Percentiles rank a stretch among this genome's conserved stretches.
phyloP scores from a whole-genome alignment of 1,140 invertebrate genomes.

The Drosophila simulans region DNA sequence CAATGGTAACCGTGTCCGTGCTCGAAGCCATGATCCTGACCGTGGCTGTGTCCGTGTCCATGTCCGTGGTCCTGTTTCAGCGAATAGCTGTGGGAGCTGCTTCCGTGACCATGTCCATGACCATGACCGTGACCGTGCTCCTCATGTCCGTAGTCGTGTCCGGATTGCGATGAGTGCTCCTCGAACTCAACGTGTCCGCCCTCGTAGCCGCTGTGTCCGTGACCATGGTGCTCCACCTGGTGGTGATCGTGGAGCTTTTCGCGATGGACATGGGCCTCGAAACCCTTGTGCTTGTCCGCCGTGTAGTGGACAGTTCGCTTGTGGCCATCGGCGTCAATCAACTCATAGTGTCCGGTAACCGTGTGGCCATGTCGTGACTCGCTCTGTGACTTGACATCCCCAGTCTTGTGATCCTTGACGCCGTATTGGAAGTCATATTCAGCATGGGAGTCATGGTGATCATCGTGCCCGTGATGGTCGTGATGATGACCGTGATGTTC shows the following conservation, averaged over 20 bases:
- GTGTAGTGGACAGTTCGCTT: constrained; percentile 84
- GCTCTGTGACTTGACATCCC: constrained; percentile 68
- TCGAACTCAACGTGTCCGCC: constrained; percentile 40
- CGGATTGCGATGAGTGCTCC: constrained; percentile 11
- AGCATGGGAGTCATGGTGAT: constrained; percentile 68
- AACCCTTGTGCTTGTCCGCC: constrained; percentile 83
- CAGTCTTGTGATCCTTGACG: constrained; percentile 76
- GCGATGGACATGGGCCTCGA: constrained; percentile 81
- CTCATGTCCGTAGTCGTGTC: constrained; percentile 45
- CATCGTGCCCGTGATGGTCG: constrained; percentile 46
- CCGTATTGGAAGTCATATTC: constrained; percentile 76
- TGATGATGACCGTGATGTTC: constrained; percentile 52
- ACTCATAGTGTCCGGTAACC: constrained; percentile 83
- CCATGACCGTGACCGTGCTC: constrained; percentile 35
- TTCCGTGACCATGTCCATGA: constrained; percentile 39
- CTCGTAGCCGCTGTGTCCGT: constrained; percentile 70
- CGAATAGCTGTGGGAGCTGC: constrained; percentile 38
- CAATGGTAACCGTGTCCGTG: constrained; percentile 65
- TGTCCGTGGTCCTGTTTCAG: constrained; percentile 42
- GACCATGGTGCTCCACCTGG: constrained; percentile 68
- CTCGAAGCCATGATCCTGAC: constrained; percentile 34
- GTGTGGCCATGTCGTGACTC: constrained; percentile 72
- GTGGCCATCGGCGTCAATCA: constrained; percentile 85
- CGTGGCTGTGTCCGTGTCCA: constrained; percentile 50
- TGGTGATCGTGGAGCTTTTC: constrained; percentile 81